phyloP scores from a whole-genome alignment of 2,888 invertebrate genomes.

The Busseola fusca region DNA sequence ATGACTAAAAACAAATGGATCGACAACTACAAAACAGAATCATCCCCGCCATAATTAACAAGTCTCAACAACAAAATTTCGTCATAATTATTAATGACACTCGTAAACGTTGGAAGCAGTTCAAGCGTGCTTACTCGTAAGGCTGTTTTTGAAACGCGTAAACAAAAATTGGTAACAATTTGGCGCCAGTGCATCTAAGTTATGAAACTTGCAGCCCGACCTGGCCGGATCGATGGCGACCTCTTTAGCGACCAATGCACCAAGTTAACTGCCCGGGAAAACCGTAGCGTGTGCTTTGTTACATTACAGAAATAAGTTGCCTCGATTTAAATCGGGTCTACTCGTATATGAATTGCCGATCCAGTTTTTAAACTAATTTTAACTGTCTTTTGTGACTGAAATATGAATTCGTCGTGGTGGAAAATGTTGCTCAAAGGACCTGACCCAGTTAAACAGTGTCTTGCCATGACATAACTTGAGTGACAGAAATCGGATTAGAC shows the following conservation, averaged over 20 bases:
- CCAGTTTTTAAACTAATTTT: slow-evolving; percentile 41
- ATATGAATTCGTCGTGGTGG: slow-evolving; percentile 18
- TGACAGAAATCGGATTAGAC: slow-evolving; percentile 48
- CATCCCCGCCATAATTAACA: slow-evolving; percentile 31
- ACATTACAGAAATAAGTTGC: slow-evolving; percentile 59
- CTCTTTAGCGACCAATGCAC: slow-evolving; percentile 87
- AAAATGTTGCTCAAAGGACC: slow-evolving; percentile 35
- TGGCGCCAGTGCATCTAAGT: slow-evolving; percentile 76
- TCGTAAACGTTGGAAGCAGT: slow-evolving; percentile 60
- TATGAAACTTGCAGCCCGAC: slow-evolving; percentile 73
- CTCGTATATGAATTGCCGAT: slow-evolving; percentile 24
- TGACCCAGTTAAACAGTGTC: slow-evolving; percentile 14
- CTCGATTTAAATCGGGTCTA: slow-evolving; percentile 43
- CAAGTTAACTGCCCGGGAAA: slow-evolving; percentile 81
- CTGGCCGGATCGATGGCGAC: slow-evolving; percentile 85
- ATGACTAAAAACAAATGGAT: slow-evolving; percentile 16
- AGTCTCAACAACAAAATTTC: slow-evolving; percentile 35
- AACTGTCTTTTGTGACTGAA: slow-evolving; percentile 22
- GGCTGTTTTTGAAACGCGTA: slow-evolving; percentile 60
- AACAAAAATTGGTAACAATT: slow-evolving; percentile 74
- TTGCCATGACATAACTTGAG: slow-evolving; percentile 30
- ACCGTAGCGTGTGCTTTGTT: slow-evolving; percentile 68
- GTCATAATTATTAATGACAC: slow-evolving; percentile 51
- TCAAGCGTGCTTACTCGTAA: slow-evolving; percentile 63
- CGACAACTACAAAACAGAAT: slow-evolving; percentile 28